Evolutionary conservation across 2,797 vertebrate genomes (phyloP).

Genomic region (Siniperca scherzeri): DNA sequence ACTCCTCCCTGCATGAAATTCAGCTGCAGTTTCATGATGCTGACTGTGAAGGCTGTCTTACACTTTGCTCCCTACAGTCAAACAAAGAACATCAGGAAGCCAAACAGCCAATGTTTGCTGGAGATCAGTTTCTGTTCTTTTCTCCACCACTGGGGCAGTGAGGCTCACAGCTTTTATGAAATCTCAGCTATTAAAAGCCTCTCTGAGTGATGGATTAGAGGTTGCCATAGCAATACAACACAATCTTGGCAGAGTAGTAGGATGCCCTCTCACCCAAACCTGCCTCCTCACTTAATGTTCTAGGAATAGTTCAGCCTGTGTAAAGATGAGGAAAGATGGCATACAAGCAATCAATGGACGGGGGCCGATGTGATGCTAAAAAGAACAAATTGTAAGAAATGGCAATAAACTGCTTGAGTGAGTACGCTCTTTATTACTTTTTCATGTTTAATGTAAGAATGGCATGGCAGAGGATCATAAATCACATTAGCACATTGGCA

Average conservation of each 20-base stretch:
- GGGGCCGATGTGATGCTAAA: neutral
- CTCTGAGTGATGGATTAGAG: conserved; percentile 8
- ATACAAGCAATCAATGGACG: neutral
- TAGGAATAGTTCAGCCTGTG: neutral
- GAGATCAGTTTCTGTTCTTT: neutral
- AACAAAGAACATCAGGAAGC: no score
- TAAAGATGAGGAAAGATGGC: neutral
- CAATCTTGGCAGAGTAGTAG: neutral
- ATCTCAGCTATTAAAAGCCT: conserved; percentile 9
- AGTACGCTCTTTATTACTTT: neutral
- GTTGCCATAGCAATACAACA: conserved; percentile 41
- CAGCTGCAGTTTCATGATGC: neutral
- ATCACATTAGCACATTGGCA: neutral
- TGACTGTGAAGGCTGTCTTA: neutral
- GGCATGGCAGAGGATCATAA: neutral
- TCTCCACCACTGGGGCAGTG: neutral
- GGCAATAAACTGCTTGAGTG: neutral
- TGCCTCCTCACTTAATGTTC: conserved; percentile 7
- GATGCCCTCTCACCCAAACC: conserved; percentile 29
- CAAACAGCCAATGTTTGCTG: neutral
- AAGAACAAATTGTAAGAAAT: neutral
- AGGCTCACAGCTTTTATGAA: neutral
- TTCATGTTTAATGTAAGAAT: conserved; percentile 4
- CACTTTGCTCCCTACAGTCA: neutral
- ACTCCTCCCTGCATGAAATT: neutral